Evolutionary conservation across 2,797 vertebrate species (phyloP), one percentile per base, ranked within the genome.

Genomic region (Amphiprion clarkii): DNA sequence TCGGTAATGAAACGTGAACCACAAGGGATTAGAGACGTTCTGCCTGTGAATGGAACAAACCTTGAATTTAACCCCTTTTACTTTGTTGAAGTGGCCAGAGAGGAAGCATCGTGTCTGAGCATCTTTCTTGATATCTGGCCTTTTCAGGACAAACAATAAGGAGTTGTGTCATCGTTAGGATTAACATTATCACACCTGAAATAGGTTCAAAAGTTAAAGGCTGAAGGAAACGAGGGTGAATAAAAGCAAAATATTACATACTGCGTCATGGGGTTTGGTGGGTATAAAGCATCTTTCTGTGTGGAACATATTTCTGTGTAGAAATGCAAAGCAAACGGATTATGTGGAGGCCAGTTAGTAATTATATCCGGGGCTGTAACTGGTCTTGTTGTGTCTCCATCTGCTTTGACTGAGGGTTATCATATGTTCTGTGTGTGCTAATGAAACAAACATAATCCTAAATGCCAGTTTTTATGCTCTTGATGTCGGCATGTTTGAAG

Each of bases 401-500:
- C 11, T 42, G 6, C 48, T 31, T 65, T 72, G 51, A 69, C 21
- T 81, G 16, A 57, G 23, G 19, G 58, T 67, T 70, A 60, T 60
- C 40, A 59, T 48, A 64, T 65, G 61, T 74, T 64, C 44, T 70
- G 31, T 57, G 67, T 13, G 51, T 66, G 54, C 42, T 76, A 81
- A 69, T 68, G 51, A 82, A 60, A 56, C 58, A 70, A 84, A 74
- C 63, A 68, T 59, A 16, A 79, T 70, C 42, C 67, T 84, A 78
- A 81, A 88, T 81, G 73, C 64, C 66, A 80, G 78, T 77, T 78
- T 62, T 73, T 73, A 74, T 73, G 65, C 54, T 82, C 69, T 71
- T 85, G 70, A 85, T 77, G 78, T 71, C 61, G 19, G 69, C 71
- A 74, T 56, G 79, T 86, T 84, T 84, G 73, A 77, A 86, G 81